phyloP scores from a whole-genome alignment of 2,797 vertebrate genomes.

The Dermochelys coriacea region DNA sequence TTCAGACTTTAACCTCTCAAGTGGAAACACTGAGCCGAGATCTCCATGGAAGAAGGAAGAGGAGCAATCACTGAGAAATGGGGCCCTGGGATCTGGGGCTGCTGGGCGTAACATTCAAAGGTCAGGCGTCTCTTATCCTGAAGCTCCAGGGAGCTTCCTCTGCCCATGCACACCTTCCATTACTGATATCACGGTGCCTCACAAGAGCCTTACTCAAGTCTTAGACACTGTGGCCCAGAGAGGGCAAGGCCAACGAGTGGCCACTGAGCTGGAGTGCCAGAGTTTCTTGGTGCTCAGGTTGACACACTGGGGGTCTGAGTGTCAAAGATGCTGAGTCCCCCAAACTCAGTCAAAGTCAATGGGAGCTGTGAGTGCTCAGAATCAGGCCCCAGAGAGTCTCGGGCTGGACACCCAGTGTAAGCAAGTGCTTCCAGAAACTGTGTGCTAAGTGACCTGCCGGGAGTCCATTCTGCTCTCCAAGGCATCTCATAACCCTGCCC shows the following conservation, averaged over 20 bases:
- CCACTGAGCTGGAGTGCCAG: background rate
- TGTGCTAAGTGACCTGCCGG: background rate
- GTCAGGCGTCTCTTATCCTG: accelerated
- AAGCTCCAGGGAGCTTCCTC: accelerated
- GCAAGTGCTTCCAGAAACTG: conserved; percentile 3
- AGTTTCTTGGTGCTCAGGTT: background rate
- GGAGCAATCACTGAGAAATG: conserved; percentile 7
- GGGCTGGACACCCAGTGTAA: background rate
- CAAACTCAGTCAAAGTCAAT: background rate
- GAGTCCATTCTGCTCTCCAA: background rate
- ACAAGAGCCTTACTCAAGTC: accelerated
- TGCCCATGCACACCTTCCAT: background rate
- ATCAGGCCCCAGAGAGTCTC: background rate
- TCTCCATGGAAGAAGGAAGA: background rate
- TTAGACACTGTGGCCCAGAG: background rate
- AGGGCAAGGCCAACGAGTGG: background rate
- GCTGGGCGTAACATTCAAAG: background rate
- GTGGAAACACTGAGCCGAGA: conserved; percentile 30
- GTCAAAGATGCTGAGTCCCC: background rate
- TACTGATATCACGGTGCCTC: accelerated
- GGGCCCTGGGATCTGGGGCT: conserved; percentile 33
- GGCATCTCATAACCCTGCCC: background rate
- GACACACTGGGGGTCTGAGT: background rate
- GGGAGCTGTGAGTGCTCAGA: background rate
- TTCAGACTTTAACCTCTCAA: background rate